Percentiles rank a stretch among this genome's conserved stretches.
Evolutionary conservation across 2,113 vertebrate species (phyloP).

Genomic region (Paraplagusia blochii): DNA sequence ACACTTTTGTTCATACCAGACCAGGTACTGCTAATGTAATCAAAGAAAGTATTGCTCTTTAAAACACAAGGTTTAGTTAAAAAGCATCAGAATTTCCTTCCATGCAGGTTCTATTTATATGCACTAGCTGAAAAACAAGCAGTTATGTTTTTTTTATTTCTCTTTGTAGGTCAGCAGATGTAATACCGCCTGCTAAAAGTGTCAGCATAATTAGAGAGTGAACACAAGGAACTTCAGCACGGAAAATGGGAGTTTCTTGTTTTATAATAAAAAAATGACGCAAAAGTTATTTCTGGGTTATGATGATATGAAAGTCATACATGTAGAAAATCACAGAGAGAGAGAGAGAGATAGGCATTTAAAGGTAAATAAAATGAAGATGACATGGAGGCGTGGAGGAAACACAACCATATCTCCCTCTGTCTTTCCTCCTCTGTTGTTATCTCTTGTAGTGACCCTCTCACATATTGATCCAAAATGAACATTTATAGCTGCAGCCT

Average conservation of each 20-base stretch:
- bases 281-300: not conserved
- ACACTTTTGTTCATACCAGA: too few species aligned
- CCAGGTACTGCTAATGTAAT: too few species aligned
- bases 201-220: not conserved
- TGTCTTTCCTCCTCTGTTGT: conserved; percentile 3
- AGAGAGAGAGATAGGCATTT: too few species aligned
- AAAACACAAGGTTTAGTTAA: too few species aligned
- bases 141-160: not conserved
- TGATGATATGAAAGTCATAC: not conserved
- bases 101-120: conserved; percentile 8
- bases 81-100: not conserved
- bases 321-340: not conserved
- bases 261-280: not conserved
- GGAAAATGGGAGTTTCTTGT: not conserved
- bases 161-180: not conserved
- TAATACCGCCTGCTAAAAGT: not conserved
- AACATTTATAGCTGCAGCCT: conserved; percentile 49
- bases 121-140: not conserved
- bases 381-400: conserved; percentile 39
- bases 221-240: not conserved
- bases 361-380: too few species aligned
- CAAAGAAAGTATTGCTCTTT: too few species aligned
- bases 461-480: conserved; percentile 48
- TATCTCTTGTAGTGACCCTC: conserved; percentile 24
- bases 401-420: conserved; percentile 34